Base-by-base conservation (phyloP, 2,797 vertebrate genomes). In the Characodon lateralis region DNA sequence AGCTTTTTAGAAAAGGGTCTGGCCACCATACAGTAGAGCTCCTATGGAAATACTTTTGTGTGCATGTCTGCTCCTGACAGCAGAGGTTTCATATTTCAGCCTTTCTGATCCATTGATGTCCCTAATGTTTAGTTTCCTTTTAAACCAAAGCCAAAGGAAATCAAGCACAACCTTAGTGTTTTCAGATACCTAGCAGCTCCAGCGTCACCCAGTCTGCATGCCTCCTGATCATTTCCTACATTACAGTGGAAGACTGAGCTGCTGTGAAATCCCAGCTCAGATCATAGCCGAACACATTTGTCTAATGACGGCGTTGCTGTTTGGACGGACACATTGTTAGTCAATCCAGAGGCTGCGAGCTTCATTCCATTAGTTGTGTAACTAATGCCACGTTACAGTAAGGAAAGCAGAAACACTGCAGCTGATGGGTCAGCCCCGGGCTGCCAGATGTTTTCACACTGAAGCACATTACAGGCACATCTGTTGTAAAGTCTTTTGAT, bases 341-440 rank as follows among this genome's bases (percentile, higher is more conserved):
- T 76, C 76, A 78, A 82, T 16, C 72, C 65, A 26, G 72, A 83
- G 83, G 77, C 77, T 26, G 70, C 16, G 74, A 58, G 75, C 78
- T 81, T 80, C 61, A 72, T 81, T 89, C 86, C 87, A 79, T 83
- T 55, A 74, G 80, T 28, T 92, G 89, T 92, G 89, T 78, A 94
- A 93, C 73, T 80, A 56, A 88, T 91, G 92, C 92, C 89, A 93
- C 90, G 89, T 94, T 93, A 93, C 85, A 87, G 3, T 28, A 78
- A 78, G 35, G 35, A 35, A 35, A 35, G 35, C 35, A 35, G 35
- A 35, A 79, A 59, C 71, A 78, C 43, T 46, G 43, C 43, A 77
- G 74, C 46, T 56, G 78, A 75, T 81, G 55, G 51, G 77, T 74
- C 78, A 56, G 78, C 72, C 7, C 18, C 28, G 56, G 71, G 55